Conservation (phyloP, 1,140 invertebrate species). For the Panagrolaimus sp. region DNA sequence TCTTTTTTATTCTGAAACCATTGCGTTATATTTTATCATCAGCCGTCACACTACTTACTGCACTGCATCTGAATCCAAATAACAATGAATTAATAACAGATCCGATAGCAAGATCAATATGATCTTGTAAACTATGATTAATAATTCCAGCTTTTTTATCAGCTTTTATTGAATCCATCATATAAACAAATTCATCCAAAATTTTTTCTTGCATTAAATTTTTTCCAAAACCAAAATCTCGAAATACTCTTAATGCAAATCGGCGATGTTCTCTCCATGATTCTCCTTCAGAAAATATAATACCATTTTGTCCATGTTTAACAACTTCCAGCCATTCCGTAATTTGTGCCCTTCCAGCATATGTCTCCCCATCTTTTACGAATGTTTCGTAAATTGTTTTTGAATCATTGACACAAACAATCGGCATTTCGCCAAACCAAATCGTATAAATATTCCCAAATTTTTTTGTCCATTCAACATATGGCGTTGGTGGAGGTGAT, state of each 20-base stretch:
- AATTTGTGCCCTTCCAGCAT: constrained; percentile 22
- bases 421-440: constrained; percentile 31
- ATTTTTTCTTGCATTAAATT: constrained; percentile 43
- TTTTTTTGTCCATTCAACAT: neutral
- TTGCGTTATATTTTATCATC: no score
- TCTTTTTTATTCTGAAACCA: no score
- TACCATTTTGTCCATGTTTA: constrained; percentile 19
- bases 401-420: constrained; percentile 32
- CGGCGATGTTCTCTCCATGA: constrained; percentile 34
- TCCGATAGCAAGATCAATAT: constrained; percentile 29
- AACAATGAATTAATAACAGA: constrained; percentile 26
- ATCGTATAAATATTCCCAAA: constrained; percentile 28
- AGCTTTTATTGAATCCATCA: constrained; percentile 10
- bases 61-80: constrained; percentile 23
- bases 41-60: no score
- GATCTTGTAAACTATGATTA: constrained; percentile 21
- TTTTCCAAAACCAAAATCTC: constrained; percentile 43
- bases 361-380: constrained; percentile 31
- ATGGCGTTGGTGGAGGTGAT: neutral
- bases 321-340: neutral
- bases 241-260: constrained; percentile 40
- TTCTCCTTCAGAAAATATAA: constrained; percentile 44
- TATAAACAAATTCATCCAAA: neutral
- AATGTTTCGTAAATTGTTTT: constrained; percentile 29
- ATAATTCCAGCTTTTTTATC: constrained; percentile 25